Evolutionary conservation across 2,113 vertebrate genomes (phyloP), one percentile per base, ranked within the genome.

Genomic region (Sitta europaea): DNA sequence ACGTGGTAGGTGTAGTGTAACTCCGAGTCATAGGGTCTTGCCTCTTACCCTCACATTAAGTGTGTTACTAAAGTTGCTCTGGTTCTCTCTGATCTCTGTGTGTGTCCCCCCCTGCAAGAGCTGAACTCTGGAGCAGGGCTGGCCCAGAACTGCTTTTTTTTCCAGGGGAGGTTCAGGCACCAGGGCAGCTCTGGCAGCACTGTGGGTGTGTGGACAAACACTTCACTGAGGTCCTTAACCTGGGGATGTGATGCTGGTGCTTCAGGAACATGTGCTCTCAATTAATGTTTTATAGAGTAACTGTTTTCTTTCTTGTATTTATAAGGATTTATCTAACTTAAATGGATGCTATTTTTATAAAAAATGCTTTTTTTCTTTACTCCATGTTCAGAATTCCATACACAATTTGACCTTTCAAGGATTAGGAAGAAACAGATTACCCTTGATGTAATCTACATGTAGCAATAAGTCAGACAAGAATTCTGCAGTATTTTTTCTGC

Each of bases 311-410:
- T 96, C 93, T 61, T 96, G 91, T 97, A 94, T 97, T 98, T 98
- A 82, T 98, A 97, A 97, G 53, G 63, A 95, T 96, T 98, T 98
- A 83, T 94, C 85, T 81, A 94, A 86, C 78, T 91, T 78, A 95
- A 96, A 97, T 96, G 80, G 79, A 95, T 89, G 87, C 85, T 97
- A 97, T 98, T 98, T 98, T 98, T 98, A 70, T 98, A 98, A 95
- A 81, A 61, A 22, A 13, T 53, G 47, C 17, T 75, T 67, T 88
- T 92, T 92, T 75, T 42, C 70, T 96, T 63, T 75, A 74, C 22
- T 77, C 21, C 86, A 48, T 71, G 23, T 68, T 93, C 48, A 36
- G 86, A 82, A 86, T 53, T 92, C 83, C 76, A 70, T 67, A 83
- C 92, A 35, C 58, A 92, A 63, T 96, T 94, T 94, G 82, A 84